Evolutionary conservation across 2,888 invertebrate species (phyloP).

Genomic region (Chrysotoxum bicinctum): DNA sequence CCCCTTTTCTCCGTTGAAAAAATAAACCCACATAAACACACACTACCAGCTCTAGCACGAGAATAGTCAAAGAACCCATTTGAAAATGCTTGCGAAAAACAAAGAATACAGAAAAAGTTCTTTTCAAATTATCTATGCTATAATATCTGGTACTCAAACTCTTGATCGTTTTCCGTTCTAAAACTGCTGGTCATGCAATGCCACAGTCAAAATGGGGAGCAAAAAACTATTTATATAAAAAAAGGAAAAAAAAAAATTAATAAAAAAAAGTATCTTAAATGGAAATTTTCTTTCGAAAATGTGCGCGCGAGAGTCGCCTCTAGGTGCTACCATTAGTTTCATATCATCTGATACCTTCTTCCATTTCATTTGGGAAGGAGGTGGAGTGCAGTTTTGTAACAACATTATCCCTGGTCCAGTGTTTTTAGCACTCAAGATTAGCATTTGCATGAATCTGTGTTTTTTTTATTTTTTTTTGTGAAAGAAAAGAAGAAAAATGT

Average conservation of each 20-base stretch:
- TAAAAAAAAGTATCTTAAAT: constrained; percentile 32
- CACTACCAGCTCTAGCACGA: background rate
- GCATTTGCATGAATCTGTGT: constrained; percentile 40
- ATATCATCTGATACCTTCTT: constrained; percentile 50
- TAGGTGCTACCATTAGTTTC: constrained; percentile 56
- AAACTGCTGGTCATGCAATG: constrained; percentile 35
- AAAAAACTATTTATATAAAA: constrained; percentile 23
- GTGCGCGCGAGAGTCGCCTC: constrained; percentile 27
- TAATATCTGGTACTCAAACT: constrained; percentile 14
- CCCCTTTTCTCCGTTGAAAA: background rate
- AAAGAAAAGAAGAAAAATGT: background rate
- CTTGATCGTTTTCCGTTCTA: constrained; percentile 51
- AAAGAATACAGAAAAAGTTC: background rate
- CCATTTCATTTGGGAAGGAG: constrained; percentile 36
- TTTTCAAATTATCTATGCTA: constrained; percentile 31
- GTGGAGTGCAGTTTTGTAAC: constrained; percentile 37
- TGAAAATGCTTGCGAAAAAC: constrained; percentile 7
- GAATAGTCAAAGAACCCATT: constrained; percentile 59
- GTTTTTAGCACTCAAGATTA: constrained; percentile 34
- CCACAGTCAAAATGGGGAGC: constrained; percentile 23
- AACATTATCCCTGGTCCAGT: constrained; percentile 43
- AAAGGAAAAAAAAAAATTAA: background rate
- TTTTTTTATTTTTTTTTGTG: background rate
- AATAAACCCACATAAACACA: background rate
- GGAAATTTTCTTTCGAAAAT: constrained; percentile 38